phyloP scores from a whole-genome alignment of 1,140 invertebrate species.

The Eupristina koningsbergeri region DNA sequence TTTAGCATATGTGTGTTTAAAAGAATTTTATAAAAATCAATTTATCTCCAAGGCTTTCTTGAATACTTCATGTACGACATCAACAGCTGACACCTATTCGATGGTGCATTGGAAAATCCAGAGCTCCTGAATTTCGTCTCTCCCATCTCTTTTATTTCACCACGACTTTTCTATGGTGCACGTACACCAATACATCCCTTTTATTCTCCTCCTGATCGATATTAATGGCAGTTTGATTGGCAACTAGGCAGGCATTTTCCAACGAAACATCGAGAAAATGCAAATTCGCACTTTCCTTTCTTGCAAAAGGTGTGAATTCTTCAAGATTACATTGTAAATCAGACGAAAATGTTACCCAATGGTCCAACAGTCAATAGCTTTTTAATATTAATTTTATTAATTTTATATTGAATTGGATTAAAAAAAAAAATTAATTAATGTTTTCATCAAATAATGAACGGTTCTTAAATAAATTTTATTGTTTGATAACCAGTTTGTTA shows the following conservation, averaged over 20 bases:
- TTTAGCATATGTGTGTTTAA: neutral
- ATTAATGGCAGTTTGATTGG: slow-evolving; percentile 44
- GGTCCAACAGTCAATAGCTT: neutral
- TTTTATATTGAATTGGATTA: too few species aligned
- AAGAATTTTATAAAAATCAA: slow-evolving; percentile 34
- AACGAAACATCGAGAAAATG: neutral
- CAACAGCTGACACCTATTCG: slow-evolving; percentile 38
- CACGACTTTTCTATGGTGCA: neutral
- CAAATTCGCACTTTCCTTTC: neutral
- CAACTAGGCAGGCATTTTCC: slow-evolving; percentile 19
- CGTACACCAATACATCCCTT: neutral
- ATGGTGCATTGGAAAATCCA: slow-evolving; percentile 33
- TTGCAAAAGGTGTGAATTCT: neutral
- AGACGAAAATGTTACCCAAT: neutral
- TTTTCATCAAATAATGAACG: too few species aligned
- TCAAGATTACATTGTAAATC: neutral
- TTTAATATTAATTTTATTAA: too few species aligned
- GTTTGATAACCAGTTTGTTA: too few species aligned
- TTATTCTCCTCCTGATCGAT: slow-evolving; percentile 23
- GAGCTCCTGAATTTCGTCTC: neutral
- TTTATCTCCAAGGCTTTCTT: slow-evolving; percentile 10
- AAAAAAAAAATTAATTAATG: too few species aligned
- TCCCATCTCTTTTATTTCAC: slow-evolving; percentile 25
- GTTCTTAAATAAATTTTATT: too few species aligned
- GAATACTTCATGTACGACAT: slow-evolving; percentile 40